phyloP scores from a whole-genome alignment of 2,797 vertebrate species.

The Rhinogobio ventralis region DNA sequence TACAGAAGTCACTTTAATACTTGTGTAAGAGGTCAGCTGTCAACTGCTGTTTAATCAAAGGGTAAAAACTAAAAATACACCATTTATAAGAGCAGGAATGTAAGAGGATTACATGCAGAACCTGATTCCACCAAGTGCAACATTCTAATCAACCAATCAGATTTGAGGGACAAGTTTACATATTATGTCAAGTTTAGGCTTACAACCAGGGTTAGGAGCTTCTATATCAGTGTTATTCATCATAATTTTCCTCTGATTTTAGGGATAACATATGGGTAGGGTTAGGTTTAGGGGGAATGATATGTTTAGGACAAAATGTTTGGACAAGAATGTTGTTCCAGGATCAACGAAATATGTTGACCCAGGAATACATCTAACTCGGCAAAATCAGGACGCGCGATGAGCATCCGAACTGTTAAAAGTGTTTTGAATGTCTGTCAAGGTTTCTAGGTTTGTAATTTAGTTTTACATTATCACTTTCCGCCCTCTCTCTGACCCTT shows the following conservation, averaged over 20 bases:
- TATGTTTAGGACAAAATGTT: neutral
- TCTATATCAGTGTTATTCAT: no score
- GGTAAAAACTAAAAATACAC: neutral
- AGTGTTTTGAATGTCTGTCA: neutral
- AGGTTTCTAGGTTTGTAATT: neutral
- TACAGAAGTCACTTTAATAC: neutral
- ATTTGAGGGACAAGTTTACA: neutral
- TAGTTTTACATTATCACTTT: neutral
- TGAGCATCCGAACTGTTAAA: neutral
- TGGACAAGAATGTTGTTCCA: neutral
- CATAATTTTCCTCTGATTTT: neutral
- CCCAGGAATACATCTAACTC: no score
- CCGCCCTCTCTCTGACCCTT: neutral
- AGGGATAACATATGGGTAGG: neutral
- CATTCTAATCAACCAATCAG: neutral
- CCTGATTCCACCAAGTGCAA: neutral
- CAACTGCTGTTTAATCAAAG: slow-evolving; percentile 14
- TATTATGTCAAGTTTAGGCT: neutral
- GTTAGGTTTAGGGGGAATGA: no score
- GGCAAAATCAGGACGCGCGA: neutral
- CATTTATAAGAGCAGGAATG: neutral
- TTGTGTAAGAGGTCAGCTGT: slow-evolving; percentile 29
- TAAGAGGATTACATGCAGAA: neutral
- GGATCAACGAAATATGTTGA: no score
- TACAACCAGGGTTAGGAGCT: neutral